Base-by-base conservation (phyloP, 1,140 invertebrate genomes). In the Branchinecta lindahli region DNA sequence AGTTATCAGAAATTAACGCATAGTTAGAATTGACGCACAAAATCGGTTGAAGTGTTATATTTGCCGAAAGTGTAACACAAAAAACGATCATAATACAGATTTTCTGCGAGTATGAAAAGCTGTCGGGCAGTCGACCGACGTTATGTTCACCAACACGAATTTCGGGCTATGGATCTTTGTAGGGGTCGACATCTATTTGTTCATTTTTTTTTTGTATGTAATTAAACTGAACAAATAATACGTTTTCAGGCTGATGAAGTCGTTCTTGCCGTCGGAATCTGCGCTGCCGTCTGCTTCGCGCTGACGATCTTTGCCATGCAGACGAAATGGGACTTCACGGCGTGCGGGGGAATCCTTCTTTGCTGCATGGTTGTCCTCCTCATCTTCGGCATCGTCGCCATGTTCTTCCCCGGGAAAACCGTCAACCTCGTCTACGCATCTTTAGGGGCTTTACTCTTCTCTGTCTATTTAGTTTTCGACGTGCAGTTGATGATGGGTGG, bases 401-500 rank as follows among this genome's bases (percentile, higher is more conserved):
- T 78, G 0, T 80, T 84, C 72, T 75, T 82, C 21, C 77, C 76
- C 9, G 77, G 72, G 47, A 73, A 77, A 74, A 74, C 73, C 8
- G 46, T 75, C 44, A 21, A 72, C 47, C 52, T 83, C 8, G 74
- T 79, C 12, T 83, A 83, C 74, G 77, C 80, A 8, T 77, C 76
- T 3, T 68, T 82, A n/a, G 83, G 82, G 68, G 82, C 82, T 46
- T 75, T 83, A 2, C 68, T 83, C 7, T 84, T 84, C 74, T 79
- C 77, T 12, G 71, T 78, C 7, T 85, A 84, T 74, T 72, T 85
- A 66, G 80, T 85, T 3, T 80, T 83, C 73, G 84, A 85, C 75
- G 85, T 83, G 0, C 84, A 85, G 76, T 45, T 85, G 74, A 84
- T 85, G 79, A 72, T 85, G 33, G 84, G 83, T 67, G 84, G 84